Conservation (phyloP, 2,797 vertebrate species). For the Chrosomus eos region DNA sequence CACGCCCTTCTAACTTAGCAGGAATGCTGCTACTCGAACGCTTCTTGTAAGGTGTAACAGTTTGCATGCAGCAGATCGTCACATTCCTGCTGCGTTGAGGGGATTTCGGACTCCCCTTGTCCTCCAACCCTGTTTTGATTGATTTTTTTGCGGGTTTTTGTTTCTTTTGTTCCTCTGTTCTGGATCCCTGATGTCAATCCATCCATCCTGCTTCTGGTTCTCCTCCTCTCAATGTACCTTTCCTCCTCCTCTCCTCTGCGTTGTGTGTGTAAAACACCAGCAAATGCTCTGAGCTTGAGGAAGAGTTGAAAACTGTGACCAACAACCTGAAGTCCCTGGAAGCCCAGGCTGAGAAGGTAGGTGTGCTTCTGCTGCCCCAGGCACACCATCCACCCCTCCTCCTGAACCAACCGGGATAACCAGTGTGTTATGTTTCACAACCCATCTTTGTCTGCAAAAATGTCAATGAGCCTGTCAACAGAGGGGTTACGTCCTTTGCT, state of each 20-base stretch:
- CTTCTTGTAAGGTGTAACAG: background rate
- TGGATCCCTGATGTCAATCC: conserved; percentile 51
- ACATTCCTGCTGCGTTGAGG: conserved; percentile 77
- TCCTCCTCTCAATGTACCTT: conserved; percentile 76
- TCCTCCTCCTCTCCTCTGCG: conserved; percentile 68
- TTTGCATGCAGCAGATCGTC: conserved; percentile 14
- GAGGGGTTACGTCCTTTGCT: background rate
- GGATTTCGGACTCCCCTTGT: conserved; percentile 67
- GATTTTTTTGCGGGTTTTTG: conserved; percentile 41
- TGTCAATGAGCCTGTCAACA: background rate
- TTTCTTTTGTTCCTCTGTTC: conserved; percentile 65
- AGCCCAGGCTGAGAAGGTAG: conserved; percentile 99
- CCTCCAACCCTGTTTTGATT: conserved; percentile 68
- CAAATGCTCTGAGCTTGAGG: conserved; percentile 99
- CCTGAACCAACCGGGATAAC: conserved; percentile 24
- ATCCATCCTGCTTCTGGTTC: conserved; percentile 57
- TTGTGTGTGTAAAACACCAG: conserved; percentile 86
- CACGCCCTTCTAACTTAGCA: conserved; percentile 69
- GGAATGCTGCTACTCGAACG: conserved; percentile 63
- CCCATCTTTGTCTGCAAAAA: background rate
- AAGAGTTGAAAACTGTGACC: conserved; percentile 99
- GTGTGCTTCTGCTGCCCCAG: conserved; percentile 60
- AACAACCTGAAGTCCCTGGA: conserved; percentile 99
- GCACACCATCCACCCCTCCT: background rate
- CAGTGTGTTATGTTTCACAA: background rate